Base-by-base conservation (phyloP, 2,113 vertebrate genomes). In the Aegotheles bennettii region DNA sequence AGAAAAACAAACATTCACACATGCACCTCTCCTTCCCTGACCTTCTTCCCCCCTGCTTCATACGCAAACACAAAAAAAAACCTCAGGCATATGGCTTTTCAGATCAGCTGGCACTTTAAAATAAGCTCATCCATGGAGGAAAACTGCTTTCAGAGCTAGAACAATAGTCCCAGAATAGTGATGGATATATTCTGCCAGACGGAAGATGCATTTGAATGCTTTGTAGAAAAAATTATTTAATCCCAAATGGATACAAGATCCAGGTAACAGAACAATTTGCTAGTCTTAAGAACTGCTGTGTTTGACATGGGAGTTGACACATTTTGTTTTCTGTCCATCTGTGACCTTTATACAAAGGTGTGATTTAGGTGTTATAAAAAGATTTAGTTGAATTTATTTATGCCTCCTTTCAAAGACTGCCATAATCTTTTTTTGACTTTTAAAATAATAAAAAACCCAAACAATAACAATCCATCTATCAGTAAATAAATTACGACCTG, bases 51-150 rank as follows among this genome's bases (percentile, higher is more conserved):
- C 50, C 9, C 40, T 16, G n/a, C 38, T 67, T 94, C 86, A 87
- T 40, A 84, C 13, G 24, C 20, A 77, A 85, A 87, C 21, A 89
- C 45, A 74, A 60, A 85, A 69, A 84, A 69, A 21, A 42, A 5
- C 9, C 16, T 16, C n/a, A 87, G 61, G 51, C 67, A 93, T 38
- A 71, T n/a, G 43, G 65, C 86, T 95, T 97, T 97, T 96, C 89
- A 93, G 81, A 95, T 95, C 84, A 97, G 90, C 68, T 94, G 88
- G 25, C 86, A 91, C 76, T 94, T 92, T 42, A 94, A 93, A 97
- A 94, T 82, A 97, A 96, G 74, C 74, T 95, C 90, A 93, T 89
- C 80, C 54, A 87, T 17, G 6, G 75, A 87, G 82, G 64, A 93
- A 88, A 93, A 94, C 88, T 94, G 74, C 73, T 97, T 96, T 95